Evolutionary conservation across 35 echinoderm and acorn worm species (phyloP).

Genomic region (Chiridota heheva): DNA sequence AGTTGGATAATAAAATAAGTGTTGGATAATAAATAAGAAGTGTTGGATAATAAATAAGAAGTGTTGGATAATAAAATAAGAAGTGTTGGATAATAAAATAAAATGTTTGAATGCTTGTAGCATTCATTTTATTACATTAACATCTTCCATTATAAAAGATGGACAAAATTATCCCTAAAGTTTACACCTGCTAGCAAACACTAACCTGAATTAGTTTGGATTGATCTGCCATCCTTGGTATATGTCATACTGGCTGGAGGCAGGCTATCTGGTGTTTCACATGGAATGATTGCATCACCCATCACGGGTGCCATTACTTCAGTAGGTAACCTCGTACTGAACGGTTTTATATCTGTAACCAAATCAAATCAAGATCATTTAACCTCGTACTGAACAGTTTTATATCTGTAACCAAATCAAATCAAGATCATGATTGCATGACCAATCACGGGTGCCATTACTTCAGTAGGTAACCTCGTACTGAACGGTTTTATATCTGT

Average conservation of each 20-base stretch:
- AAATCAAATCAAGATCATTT: background rate
- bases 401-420: background rate
- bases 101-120: too few species aligned
- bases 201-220: constrained; percentile 34
- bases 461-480: background rate
- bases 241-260: constrained; percentile 30
- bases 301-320: constrained; percentile 23
- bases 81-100: too few species aligned
- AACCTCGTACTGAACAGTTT: constrained; percentile 7
- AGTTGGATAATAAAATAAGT: too few species aligned
- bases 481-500: background rate
- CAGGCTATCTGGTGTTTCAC: constrained; percentile 35
- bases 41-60: too few species aligned
- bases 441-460: background rate
- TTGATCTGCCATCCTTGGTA: constrained; percentile 21
- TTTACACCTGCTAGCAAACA: too few species aligned
- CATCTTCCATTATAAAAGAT: too few species aligned
- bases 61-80: too few species aligned
- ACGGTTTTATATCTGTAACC: constrained; percentile 16
- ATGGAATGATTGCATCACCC: constrained; percentile 53
- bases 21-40: too few species aligned
- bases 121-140: too few species aligned
- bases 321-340: constrained; percentile 7
- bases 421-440: background rate
- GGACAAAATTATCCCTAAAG: too few species aligned